Evolutionary conservation across 2,888 invertebrate genomes (phyloP).

Genomic region (Coronaproctus castanopsis): DNA sequence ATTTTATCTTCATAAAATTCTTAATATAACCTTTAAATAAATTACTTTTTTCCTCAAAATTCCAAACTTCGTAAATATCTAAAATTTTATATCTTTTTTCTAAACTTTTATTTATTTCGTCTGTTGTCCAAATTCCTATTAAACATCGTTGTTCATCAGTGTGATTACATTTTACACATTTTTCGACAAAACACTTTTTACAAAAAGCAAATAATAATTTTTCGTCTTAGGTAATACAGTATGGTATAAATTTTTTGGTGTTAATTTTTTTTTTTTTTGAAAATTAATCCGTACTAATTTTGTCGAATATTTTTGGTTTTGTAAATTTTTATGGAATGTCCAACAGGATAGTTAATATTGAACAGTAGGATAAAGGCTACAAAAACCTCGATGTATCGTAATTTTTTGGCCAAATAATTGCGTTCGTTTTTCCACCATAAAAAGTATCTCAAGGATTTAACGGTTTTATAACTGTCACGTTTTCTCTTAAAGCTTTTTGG

Average conservation of each 20-base stretch:
- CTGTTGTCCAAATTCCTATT: background rate
- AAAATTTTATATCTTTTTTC: background rate
- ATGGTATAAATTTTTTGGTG: conserved; percentile 17
- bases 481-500: background rate
- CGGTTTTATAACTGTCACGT: conserved; percentile 7
- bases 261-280: conserved; percentile 18
- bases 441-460: conserved; percentile 18
- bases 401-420: conserved; percentile 16
- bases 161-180: background rate
- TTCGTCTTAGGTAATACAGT: conserved; percentile 11
- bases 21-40: background rate
- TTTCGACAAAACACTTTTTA: background rate
- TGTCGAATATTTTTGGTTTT: conserved; percentile 16
- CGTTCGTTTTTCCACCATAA: conserved; percentile 18
- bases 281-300: conserved; percentile 19
- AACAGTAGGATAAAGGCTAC: conserved; percentile 19
- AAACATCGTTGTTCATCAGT: background rate
- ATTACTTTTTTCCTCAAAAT: background rate
- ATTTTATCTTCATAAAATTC: background rate
- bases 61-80: background rate
- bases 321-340: conserved; percentile 18
- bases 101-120: background rate
- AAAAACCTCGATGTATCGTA: conserved; percentile 16
- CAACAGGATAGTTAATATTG: conserved; percentile 18
- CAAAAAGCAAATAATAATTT: conserved; percentile 9